Base-by-base conservation (phyloP, 2,113 vertebrate species). In the Python bivittatus region DNA sequence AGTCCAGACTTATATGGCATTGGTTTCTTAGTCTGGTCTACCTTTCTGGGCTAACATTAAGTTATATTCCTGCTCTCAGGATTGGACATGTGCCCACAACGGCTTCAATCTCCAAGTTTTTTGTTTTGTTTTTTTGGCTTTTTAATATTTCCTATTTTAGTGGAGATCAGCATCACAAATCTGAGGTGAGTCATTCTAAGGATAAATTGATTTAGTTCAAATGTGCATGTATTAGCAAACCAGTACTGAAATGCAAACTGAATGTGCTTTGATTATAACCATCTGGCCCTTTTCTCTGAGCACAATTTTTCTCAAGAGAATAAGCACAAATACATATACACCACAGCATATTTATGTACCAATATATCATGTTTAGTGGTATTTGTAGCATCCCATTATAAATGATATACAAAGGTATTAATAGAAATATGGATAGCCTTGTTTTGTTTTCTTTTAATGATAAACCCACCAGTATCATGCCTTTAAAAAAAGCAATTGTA, bases 361-460 rank as follows among this genome's bases (percentile, higher is more conserved):
- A 58, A 23, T 54, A 11, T 42, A 60, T 38, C 23, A 60, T 23
- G 1, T 25, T 56, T 38, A 20, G 56, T 57, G 56, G n/a, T 60
- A 60, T 88, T 60, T 88, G 12, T 58, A 44, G 42, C 25, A 42
- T 60, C 87, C 11, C 1, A 60, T 60, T 42, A 44, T 25, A 88
- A 88, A 83, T 88, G 48, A 48, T 53, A 87, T 92, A 90, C 6
- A 64, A 91, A 84, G 61, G 11, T 57, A 57, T 38, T 91, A 23
- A 90, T 64, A 91, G 5, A 54, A 33, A 94, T 92, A 0, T 91
- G 88, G 90, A 64, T 61, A 52, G 58, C 79, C 84, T 84, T 54
- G 64, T 86, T 53, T 64, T 53, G 48, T 57, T 53, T 91, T 53
- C 60, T 89, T 96, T 96, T 93, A 91, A 91, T 85, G 90, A 58